Evolutionary conservation across 1,140 invertebrate genomes (phyloP).

Genomic region (Condylostylus longicornis): DNA sequence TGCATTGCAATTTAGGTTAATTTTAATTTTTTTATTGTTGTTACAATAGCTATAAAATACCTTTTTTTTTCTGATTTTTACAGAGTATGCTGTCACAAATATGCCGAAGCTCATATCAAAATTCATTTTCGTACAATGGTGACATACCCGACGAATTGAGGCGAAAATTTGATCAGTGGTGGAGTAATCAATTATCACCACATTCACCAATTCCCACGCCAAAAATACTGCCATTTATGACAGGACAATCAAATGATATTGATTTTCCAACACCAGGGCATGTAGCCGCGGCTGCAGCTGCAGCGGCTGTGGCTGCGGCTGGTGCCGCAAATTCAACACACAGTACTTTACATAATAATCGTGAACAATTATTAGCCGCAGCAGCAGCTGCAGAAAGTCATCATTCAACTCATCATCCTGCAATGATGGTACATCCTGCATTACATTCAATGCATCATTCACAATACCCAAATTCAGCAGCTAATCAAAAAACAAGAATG

Average conservation of each 20-base stretch:
- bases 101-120: constrained; percentile 47
- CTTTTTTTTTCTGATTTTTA: constrained; percentile 13
- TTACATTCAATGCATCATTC: constrained; percentile 43
- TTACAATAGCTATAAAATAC: not conserved
- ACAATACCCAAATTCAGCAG: constrained; percentile 53
- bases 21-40: too few species aligned
- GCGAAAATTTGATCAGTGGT: constrained; percentile 63
- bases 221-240: constrained; percentile 32
- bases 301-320: constrained; percentile 33
- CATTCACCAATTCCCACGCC: constrained; percentile 32
- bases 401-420: constrained; percentile 15
- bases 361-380: constrained; percentile 21
- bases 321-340: constrained; percentile 35
- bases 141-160: constrained; percentile 59
- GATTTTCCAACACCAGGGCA: constrained; percentile 34
- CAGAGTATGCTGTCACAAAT: constrained; percentile 63
- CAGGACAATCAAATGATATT: constrained; percentile 23
- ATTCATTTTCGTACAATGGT: constrained; percentile 39
- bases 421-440: constrained; percentile 42
- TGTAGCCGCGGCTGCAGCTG: constrained; percentile 20
- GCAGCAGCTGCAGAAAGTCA: constrained; percentile 8
- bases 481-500: constrained; percentile 77
- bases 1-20: too few species aligned
- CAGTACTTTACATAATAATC: constrained; percentile 27
- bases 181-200: constrained; percentile 46